Base-by-base conservation (phyloP, 2,888 invertebrate species). In the Lasius platythorax region DNA sequence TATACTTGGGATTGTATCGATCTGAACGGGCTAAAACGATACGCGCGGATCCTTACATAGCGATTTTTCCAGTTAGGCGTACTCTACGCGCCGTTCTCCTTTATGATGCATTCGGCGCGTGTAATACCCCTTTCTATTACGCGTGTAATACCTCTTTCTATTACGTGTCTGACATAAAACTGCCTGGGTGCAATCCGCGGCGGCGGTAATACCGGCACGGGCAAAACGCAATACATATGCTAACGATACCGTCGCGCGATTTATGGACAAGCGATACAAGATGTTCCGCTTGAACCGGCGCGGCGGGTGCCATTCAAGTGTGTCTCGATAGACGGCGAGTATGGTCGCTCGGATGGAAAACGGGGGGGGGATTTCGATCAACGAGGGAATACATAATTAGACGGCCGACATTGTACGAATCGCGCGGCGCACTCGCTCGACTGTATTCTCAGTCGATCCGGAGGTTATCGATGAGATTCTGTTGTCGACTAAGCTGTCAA, bases 331-430 rank as follows among this genome's bases (percentile, higher is more conserved):
- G 53, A 33, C 46, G 64, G 63, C 68, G 79, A 63, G 50, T 72
- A 61, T 79, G 46, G 79, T 70, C 82, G 84, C 68, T 82, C 82
- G 85, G 83, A 89, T 72, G 79, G 83, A 82, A 79, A 89, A 83
- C 86, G 85, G 83, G 37, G 23, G 23, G 23, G 23, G 58, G 79
- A 87, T 89, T 85, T 86, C 70, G 81, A 87, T 86, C 83, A 70
- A 86, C 85, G 63, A 79, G 83, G 85, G 85, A 85, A 84, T 28
- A 86, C 75, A 87, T 89, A 89, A 89, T 89, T 89, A 89, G 89
- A 68, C 61, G 72, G 43, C 33, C 43, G 33, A 40, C 11, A 67
- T 23, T 11, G 33, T 46, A 46, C 61, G 46, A 79, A 70, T 78
- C n/a, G 15, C n/a, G 30, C 40, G 23, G 5, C 37, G n/a, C 40